Evolutionary conservation across 2,888 invertebrate genomes (phyloP), one percentile per base, ranked within the genome.

Genomic region (Trachelus stipa): DNA sequence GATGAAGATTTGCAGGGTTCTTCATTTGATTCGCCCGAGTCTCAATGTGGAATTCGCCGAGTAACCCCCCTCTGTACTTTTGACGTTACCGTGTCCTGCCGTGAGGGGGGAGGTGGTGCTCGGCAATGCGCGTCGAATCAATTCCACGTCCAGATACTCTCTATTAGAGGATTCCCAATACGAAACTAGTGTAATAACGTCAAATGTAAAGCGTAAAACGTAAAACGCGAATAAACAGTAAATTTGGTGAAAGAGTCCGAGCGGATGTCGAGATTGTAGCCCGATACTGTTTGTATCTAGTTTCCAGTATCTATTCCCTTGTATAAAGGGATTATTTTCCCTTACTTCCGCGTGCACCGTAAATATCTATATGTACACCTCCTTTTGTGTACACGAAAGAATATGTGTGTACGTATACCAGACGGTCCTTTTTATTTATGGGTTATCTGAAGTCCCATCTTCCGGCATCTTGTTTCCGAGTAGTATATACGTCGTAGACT

Each of bases 391-490:
- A 56, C 56, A 23, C 1, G 23, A 9, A 23, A 23, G 56, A 71
- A 69, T 77, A 75, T 56, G 73, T 31, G 35, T 69, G 34, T 75
- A 34, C 83, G 79, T 82, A 83, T 83, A 83, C 81, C 79, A 83
- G 81, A 80, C 81, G 74, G 35, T 79, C 82, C 87, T 82, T 81
- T 83, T 87, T 88, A 88, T 88, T 87, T 88, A 88, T 85, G 85
- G 80, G 79, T 84, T 84, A 84, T 83, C 79, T 79, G 76, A 79
- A 78, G 79, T 78, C 75, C 75, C 73, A 79, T 73, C 79, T 78
- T 73, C 73, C 40, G 68, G 73, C 73, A 74, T 82, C 82, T 82
- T 81, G 78, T 77, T 75, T 82, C 76, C 73, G 73, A 69, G 71
- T 35, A 74, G 69, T 31, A 74, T 31, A 31, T 68, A 30, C 74